A percentile compares a stretch with the other conserved stretches of the same genome.
Evolutionary conservation across 2,113 vertebrate species (phyloP).

Genomic region (Camarhynchus parvulus): DNA sequence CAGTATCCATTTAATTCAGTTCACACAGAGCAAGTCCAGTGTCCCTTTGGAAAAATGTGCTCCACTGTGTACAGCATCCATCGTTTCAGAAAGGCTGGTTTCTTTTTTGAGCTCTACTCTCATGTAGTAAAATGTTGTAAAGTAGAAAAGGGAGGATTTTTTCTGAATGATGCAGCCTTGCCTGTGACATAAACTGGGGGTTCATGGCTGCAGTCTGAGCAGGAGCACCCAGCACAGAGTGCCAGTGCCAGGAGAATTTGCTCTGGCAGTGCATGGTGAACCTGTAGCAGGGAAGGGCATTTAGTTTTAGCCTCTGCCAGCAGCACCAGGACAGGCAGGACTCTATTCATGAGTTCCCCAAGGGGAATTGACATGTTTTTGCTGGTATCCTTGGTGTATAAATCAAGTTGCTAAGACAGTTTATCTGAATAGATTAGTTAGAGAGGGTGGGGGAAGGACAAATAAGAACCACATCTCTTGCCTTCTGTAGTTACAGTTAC

Average conservation of each 20-base stretch:
- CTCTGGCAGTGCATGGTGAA: not conserved
- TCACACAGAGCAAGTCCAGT: not conserved
- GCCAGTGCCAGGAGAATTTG: not conserved
- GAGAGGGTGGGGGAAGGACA: not conserved
- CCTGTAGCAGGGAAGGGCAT: not conserved
- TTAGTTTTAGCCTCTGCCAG: not conserved
- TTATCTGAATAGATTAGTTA: not conserved
- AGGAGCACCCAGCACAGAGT: fast-evolving
- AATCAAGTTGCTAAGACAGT: constrained; percentile 40
- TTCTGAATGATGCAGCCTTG: not conserved
- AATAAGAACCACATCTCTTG: not conserved
- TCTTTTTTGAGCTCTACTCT: not conserved
- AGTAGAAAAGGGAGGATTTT: not conserved
- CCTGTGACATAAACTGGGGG: not conserved
- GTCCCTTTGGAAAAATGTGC: not conserved
- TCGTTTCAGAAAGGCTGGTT: not conserved
- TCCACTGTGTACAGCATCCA: too few species aligned
- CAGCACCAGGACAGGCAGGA: not conserved
- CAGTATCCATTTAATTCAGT: fast-evolving
- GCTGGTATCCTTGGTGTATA: not conserved
- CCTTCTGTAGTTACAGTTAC: not conserved
- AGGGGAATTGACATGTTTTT: not conserved
- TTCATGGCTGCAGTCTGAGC: not conserved
- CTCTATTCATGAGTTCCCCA: not conserved
- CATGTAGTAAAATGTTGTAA: not conserved